Evolutionary conservation across 1,140 invertebrate species (phyloP), one percentile per base, ranked within the genome.

Genomic region (Lepidurus packardi): DNA sequence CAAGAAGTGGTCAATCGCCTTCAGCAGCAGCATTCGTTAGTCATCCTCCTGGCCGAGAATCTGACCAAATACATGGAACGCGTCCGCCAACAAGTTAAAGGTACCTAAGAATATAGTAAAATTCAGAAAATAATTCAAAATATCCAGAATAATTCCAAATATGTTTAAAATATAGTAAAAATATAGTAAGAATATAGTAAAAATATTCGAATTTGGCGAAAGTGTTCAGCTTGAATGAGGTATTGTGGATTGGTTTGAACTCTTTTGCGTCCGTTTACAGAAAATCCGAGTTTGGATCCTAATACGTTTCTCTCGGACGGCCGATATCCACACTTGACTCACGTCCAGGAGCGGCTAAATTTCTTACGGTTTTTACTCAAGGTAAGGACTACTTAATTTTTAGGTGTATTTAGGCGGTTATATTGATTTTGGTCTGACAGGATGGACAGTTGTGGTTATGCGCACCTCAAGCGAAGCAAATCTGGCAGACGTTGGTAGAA

Each of bases 401-500:
- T 78, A n/a, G 10, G 9, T 44, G 74, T 45, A 43, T 74, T 24
- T 76, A 43, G 10, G 45, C 53, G 6, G 47, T n/a, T 80, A 44
- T 73, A 34, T 34, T 34, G 81, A 84, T 85, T 79, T 88, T 86
- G 84, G 81, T 87, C 73, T 82, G 87, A 41, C 88, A 90, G 88
- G 95, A 98, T 87, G 95, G 96, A 34, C 94, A 97, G 85, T 85
- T 98, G 42, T 98, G 95, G 94, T 87, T 98, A 75, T 98, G 96
- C 86, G 93, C 95, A 34, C 93, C 96, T 83, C 96, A 98, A 88
- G 96, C 96, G 1, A 95, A 96, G 85, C 94, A 97, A 88, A 97
- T 99, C 81, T 99, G 97, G 97, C 91, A 95, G 81, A 97, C 95
- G 85, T 87, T 99, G 74, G 95, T 96, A 13, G 95, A 98, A 84